Conservation (phyloP, 1,140 invertebrate genomes). For the Drosophila ercepeae region DNA sequence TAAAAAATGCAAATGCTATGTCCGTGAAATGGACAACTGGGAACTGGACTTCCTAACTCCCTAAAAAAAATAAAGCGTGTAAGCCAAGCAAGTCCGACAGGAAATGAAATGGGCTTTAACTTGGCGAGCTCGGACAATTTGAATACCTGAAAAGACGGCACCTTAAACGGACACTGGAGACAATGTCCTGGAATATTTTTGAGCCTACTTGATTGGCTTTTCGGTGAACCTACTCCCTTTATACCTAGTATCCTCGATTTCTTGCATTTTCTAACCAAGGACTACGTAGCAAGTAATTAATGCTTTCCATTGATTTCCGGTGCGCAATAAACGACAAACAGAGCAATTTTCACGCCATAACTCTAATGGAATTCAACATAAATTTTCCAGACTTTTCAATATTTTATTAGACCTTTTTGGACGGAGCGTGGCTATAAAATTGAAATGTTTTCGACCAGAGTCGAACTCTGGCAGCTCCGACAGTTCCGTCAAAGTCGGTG, state of each 20-base stretch:
- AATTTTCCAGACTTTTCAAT: slow-evolving; percentile 70
- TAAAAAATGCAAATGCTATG: slow-evolving; percentile 71
- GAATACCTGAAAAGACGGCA: slow-evolving; percentile 44
- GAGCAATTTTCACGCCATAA: slow-evolving; percentile 72
- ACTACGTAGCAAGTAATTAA: slow-evolving; percentile 45
- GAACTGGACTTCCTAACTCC: slow-evolving; percentile 31
- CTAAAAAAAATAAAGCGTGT: slow-evolving; percentile 3
- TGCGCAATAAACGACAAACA: slow-evolving; percentile 11
- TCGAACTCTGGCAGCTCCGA: slow-evolving; percentile 27
- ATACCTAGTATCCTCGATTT: background rate
- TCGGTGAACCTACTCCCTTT: background rate
- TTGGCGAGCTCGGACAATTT: slow-evolving; percentile 63
- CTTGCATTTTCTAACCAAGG: background rate
- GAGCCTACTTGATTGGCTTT: slow-evolving; percentile 44
- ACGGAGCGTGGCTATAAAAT: slow-evolving; percentile 63
- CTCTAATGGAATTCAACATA: slow-evolving; percentile 77
- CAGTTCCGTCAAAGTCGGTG: slow-evolving; percentile 60
- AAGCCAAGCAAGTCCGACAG: slow-evolving; percentile 15
- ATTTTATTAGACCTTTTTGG: slow-evolving; percentile 56
- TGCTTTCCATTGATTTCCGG: slow-evolving; percentile 39
- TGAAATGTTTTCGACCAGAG: slow-evolving; percentile 65
- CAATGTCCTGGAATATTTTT: background rate
- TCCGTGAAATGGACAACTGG: slow-evolving; percentile 71
- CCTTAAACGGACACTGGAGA: slow-evolving; percentile 66
- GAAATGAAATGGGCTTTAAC: slow-evolving; percentile 59